A percentile compares a stretch with the other conserved stretches of the same genome.
Evolutionary conservation across 2,113 vertebrate genomes (phyloP).

Genomic region (Canis aureus): DNA sequence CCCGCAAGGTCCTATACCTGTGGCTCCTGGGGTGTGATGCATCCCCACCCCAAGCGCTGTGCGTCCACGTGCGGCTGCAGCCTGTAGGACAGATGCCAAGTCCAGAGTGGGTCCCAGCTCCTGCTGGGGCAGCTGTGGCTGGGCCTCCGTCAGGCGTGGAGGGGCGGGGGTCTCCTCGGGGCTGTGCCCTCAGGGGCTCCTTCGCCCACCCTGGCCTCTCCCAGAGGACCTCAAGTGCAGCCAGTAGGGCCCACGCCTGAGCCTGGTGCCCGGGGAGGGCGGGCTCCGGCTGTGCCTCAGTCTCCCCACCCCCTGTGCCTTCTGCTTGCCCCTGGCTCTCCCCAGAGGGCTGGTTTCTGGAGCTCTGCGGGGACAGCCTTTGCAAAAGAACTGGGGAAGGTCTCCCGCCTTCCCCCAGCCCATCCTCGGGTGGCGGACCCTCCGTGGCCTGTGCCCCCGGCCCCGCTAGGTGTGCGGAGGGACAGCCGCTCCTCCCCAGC

Average conservation of each 20-base stretch:
- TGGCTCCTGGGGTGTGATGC: neutral
- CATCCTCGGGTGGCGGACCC: neutral
- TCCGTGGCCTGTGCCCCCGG: neutral
- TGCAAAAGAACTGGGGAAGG: neutral
- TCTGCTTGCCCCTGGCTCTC: neutral
- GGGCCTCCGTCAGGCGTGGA: neutral
- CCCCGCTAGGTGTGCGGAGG: neutral
- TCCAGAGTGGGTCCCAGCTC: neutral
- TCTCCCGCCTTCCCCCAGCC: neutral
- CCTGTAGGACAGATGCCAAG: neutral
- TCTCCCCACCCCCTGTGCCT: neutral
- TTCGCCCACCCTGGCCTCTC: neutral
- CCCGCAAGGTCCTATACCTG: no score
- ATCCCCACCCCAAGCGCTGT: neutral
- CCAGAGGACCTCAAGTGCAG: neutral
- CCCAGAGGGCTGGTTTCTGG: neutral
- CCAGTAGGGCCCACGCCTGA: neutral
- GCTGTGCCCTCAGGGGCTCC: no score
- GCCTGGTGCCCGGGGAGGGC: neutral
- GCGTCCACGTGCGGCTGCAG: accelerated
- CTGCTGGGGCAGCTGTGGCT: neutral
- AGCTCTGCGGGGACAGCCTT: neutral
- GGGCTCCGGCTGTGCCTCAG: neutral
- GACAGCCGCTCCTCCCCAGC: no score
- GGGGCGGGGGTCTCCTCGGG: neutral